Evolutionary conservation across 2,797 vertebrate genomes (phyloP).

Genomic region (Benthosema pterotum): DNA sequence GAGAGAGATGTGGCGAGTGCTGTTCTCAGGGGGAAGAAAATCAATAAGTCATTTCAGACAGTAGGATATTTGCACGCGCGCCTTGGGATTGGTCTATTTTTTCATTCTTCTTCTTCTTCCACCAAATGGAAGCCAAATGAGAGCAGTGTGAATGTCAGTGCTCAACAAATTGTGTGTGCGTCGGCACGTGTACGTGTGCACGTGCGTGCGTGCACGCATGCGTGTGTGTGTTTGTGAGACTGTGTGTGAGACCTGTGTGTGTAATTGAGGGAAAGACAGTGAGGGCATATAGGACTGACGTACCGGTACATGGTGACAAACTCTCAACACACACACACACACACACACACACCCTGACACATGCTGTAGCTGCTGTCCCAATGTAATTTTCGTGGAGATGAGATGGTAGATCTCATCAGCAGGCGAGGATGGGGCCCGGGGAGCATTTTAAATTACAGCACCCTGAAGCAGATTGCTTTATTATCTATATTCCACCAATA

Average conservation of each 20-base stretch:
- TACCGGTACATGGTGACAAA: background rate
- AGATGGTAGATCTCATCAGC: constrained; percentile 70
- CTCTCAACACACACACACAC: constrained; percentile 1
- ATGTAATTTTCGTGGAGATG: constrained; percentile 78
- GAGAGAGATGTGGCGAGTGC: constrained; percentile 43
- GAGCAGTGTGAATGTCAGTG: constrained; percentile 56
- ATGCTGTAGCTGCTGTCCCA: constrained; percentile 41
- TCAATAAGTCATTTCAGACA: constrained; percentile 80
- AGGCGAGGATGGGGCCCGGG: constrained; percentile 51
- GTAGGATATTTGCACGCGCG: constrained; percentile 52
- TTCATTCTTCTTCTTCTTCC: background rate
- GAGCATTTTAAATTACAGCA: constrained; percentile 72
- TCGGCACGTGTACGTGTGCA: too few species aligned
- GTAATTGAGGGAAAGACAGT: too few species aligned
- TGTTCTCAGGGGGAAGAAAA: constrained; percentile 41
- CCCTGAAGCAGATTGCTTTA: constrained; percentile 80
- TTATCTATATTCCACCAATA: constrained; percentile 70
- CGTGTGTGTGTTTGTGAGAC: too few species aligned
- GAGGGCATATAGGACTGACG: background rate
- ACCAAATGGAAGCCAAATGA: constrained; percentile 49
- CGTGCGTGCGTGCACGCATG: background rate
- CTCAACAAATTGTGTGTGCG: constrained; percentile 47
- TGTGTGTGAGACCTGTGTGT: background rate
- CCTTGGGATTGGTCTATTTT: constrained; percentile 26
- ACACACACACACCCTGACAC: constrained; percentile 4